A percentile compares a stretch with the other conserved stretches of the same genome.
These are phyloP conservation scores for Tetragonula carbonaria DNA, from an alignment of 2,888 invertebrate species.

Conservation along the genomic window DNA sequence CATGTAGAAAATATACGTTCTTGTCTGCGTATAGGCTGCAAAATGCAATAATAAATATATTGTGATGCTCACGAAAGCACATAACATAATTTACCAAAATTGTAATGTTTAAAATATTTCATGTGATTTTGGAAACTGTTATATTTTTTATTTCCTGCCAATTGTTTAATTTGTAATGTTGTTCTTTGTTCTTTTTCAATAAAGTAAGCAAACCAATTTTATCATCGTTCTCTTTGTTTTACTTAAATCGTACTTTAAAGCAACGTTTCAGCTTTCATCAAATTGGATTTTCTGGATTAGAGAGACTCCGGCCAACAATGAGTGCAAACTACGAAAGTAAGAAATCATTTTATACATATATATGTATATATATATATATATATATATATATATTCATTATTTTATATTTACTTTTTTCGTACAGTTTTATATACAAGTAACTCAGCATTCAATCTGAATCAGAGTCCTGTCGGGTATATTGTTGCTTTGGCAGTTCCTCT, in stretches of 20 bases:
- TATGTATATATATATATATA: background rate
- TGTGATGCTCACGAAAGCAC: constrained; percentile 83
- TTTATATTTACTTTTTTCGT: constrained; percentile 20
- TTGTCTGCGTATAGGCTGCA: constrained; percentile 82
- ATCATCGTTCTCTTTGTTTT: background rate
- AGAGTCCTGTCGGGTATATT: constrained; percentile 81
- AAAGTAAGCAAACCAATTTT: constrained; percentile 78
- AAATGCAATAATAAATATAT: constrained; percentile 82
- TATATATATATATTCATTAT: constrained; percentile 11
- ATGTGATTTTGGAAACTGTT: constrained; percentile 84
- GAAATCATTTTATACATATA: background rate
- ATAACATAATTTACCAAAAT: constrained; percentile 81
- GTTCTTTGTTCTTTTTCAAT: constrained; percentile 84
- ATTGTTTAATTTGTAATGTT: constrained; percentile 83
- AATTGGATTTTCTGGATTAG: background rate
- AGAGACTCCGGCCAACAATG: background rate
- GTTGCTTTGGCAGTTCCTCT: constrained; percentile 87
- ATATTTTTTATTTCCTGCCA: constrained; percentile 84
- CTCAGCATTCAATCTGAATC: constrained; percentile 64
- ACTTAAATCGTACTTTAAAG: background rate
- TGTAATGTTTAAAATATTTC: constrained; percentile 81
- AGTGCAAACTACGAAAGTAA: background rate
- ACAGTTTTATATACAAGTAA: constrained; percentile 21
- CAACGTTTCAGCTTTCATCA: background rate
- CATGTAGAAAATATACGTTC: constrained; percentile 76